Conservation (phyloP, 2,888 invertebrate genomes). For the Pandemis heparana region DNA sequence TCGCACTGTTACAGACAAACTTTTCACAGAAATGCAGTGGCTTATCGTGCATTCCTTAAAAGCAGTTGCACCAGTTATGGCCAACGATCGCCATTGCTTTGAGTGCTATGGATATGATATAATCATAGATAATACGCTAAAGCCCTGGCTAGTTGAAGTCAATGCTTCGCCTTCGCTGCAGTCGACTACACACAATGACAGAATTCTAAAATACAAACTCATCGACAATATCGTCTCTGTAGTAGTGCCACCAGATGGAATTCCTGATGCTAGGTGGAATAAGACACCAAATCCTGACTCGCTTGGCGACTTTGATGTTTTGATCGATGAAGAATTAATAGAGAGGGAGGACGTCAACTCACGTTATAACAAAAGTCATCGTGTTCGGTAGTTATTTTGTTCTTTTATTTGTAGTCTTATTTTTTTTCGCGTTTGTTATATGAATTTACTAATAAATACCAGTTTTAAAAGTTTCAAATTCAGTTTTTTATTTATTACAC, state of each 20-base stretch:
- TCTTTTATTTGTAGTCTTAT: not conserved
- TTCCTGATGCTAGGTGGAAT: slow-evolving; percentile 96
- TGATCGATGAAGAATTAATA: slow-evolving; percentile 93
- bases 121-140: slow-evolving; percentile 96
- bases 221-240: slow-evolving; percentile 97
- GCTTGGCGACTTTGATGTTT: slow-evolving; percentile 93
- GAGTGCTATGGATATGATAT: slow-evolving; percentile 99
- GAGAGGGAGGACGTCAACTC: slow-evolving; percentile 86
- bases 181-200: slow-evolving; percentile 97
- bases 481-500: not conserved
- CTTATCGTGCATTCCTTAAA: slow-evolving; percentile 97
- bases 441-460: not conserved
- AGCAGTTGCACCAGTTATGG: slow-evolving; percentile 97
- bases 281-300: slow-evolving; percentile 91
- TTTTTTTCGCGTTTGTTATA: not conserved
- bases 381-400: not conserved
- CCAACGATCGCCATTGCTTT: slow-evolving; percentile 96
- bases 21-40: slow-evolving; percentile 97
- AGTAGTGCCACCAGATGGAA: slow-evolving; percentile 94
- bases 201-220: slow-evolving; percentile 97
- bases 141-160: slow-evolving; percentile 97
- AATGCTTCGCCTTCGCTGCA: slow-evolving; percentile 98
- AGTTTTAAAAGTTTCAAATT: not conserved
- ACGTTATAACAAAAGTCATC: slow-evolving; percentile 48
- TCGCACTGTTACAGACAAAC: slow-evolving; percentile 93